Percentiles rank a stretch among this genome's conserved stretches.
These are phyloP conservation scores for Embidobia sp. DNA, from an alignment of 2,888 invertebrate genomes.

Conservation along the genomic window DNA sequence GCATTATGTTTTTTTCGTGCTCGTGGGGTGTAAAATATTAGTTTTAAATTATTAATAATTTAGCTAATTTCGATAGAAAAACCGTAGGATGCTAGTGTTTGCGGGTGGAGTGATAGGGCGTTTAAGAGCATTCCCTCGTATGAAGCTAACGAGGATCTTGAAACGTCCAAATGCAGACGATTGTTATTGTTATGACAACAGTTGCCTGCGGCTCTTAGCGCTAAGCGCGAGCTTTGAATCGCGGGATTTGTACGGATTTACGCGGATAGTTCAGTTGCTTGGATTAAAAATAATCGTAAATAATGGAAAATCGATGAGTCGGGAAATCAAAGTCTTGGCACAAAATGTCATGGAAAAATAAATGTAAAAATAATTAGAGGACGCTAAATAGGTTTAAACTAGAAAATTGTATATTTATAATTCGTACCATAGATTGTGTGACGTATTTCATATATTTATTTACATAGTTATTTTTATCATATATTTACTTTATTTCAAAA, in stretches of 20 bases:
- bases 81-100: slow-evolving; percentile 19
- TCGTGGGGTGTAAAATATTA: too few species aligned
- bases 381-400: too few species aligned
- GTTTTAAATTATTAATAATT: slow-evolving; percentile 14
- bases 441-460: too few species aligned
- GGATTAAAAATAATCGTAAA: slow-evolving; percentile 8
- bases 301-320: slow-evolving; percentile 8
- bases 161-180: slow-evolving; percentile 44
- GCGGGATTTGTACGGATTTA: background rate
- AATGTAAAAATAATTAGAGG: too few species aligned
- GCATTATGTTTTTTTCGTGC: too few species aligned
- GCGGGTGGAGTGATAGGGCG: slow-evolving; percentile 1
- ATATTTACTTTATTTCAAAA: too few species aligned
- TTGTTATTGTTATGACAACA: slow-evolving; percentile 44
- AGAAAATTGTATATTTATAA: too few species aligned
- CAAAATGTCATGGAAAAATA: too few species aligned
- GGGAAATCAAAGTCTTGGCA: background rate
- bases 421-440: too few species aligned
- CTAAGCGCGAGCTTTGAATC: background rate
- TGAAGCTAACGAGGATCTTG: slow-evolving; percentile 50
- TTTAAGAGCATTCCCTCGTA: slow-evolving; percentile 48
- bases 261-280: background rate
- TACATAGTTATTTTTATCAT: too few species aligned
- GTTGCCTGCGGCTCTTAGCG: slow-evolving; percentile 7
- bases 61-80: slow-evolving; percentile 14